These are phyloP conservation scores for Pituophis catenifer DNA, from an alignment of 2,113 vertebrate species.

Conservation along the genomic window DNA sequence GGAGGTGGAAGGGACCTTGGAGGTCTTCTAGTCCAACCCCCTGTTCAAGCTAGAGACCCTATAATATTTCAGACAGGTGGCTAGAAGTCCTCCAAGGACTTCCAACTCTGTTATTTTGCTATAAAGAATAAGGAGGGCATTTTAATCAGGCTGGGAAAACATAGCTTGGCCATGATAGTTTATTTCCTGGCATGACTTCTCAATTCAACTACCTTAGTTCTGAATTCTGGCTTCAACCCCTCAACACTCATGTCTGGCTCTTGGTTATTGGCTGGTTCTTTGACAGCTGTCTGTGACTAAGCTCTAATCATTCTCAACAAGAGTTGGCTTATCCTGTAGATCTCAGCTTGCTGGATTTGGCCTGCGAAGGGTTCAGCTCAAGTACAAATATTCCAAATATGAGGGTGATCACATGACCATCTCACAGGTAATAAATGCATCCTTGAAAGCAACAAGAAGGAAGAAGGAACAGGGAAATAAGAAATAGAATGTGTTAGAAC, in stretches of 20 bases:
- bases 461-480: background rate
- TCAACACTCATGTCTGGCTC: too few species aligned
- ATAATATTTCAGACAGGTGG: too few species aligned
- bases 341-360: background rate
- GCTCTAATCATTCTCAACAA: background rate
- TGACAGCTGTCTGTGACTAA: background rate
- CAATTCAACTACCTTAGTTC: background rate
- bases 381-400: background rate
- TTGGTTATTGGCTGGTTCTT: background rate
- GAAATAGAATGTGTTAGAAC: background rate
- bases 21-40: too few species aligned
- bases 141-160: background rate
- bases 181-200: background rate
- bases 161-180: background rate
- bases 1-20: too few species aligned
- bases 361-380: background rate
- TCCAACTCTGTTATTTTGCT: too few species aligned
- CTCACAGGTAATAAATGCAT: background rate
- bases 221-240: background rate
- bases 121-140: background rate
- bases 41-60: too few species aligned
- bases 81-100: too few species aligned
- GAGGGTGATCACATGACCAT: too few species aligned
- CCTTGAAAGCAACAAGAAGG: background rate
- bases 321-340: background rate